Evolutionary conservation across 2,113 vertebrate genomes (phyloP).

Genomic region (Lasiurus borealis): DNA sequence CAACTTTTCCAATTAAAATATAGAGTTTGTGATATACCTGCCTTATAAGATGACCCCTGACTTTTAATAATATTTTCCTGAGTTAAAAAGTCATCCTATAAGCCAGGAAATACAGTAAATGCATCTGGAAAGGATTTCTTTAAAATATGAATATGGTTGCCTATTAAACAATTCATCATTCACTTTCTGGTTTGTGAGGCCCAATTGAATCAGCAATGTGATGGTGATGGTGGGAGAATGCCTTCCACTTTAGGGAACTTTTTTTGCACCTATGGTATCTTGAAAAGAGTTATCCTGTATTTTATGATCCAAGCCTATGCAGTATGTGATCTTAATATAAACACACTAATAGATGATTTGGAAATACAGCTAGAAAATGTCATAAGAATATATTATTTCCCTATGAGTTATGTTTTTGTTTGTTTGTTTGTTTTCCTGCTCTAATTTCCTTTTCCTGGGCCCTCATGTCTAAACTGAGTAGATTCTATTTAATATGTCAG

Average conservation of each 20-base stretch:
- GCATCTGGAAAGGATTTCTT: conserved; percentile 9
- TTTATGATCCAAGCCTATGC: background rate
- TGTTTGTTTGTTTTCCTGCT: background rate
- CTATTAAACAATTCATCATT: conserved; percentile 57
- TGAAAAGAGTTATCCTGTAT: background rate
- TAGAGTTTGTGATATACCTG: no score
- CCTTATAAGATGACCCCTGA: no score
- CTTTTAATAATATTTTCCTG: no score
- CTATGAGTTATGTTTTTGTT: background rate
- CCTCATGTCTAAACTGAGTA: background rate
- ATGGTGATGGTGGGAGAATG: no score
- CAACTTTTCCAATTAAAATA: no score
- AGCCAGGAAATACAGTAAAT: background rate
- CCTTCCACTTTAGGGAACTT: background rate
- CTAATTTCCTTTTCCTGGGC: background rate
- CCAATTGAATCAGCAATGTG: background rate
- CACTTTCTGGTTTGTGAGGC: background rate
- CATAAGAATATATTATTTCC: background rate
- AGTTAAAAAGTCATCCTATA: no score
- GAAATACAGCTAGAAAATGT: background rate
- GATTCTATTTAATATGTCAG: background rate
- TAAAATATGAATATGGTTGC: conserved; percentile 55
- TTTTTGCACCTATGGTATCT: background rate
- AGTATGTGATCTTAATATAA: background rate
- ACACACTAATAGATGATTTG: background rate